Conservation (phyloP, 2,797 vertebrate species). For the Phrynocephalus vlangalii region DNA sequence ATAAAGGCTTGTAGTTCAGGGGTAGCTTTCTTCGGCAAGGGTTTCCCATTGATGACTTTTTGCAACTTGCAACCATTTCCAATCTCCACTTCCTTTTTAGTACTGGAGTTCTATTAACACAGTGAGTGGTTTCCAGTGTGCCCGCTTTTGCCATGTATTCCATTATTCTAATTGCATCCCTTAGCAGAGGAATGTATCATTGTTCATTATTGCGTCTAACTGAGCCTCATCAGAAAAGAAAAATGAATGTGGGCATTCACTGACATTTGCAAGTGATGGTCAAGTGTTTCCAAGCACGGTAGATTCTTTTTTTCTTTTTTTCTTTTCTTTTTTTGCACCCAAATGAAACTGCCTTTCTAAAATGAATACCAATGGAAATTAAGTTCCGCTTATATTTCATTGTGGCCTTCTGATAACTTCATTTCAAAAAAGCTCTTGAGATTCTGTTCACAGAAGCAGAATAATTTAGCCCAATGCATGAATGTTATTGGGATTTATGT, state of each 20-base stretch:
- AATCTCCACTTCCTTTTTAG: background rate
- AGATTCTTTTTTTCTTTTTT: background rate
- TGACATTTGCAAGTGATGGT: constrained; percentile 39
- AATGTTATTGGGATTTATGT: background rate
- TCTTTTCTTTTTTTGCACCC: background rate
- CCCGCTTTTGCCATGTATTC: constrained; percentile 15
- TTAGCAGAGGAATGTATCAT: constrained; percentile 2
- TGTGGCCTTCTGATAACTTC: background rate
- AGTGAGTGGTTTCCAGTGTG: constrained; percentile 20
- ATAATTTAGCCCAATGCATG: background rate
- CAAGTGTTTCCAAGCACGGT: constrained; percentile 23
- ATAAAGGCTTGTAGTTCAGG: background rate
- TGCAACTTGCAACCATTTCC: constrained; percentile 1
- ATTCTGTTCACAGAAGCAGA: background rate
- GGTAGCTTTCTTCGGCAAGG: background rate
- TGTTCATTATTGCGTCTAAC: constrained; percentile 12
- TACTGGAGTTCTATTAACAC: background rate
- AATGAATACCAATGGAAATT: constrained; percentile 23
- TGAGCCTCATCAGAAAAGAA: constrained; percentile 22
- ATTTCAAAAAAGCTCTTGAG: background rate
- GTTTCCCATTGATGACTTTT: background rate
- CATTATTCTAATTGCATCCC: constrained; percentile 19
- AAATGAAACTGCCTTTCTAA: constrained; percentile 26
- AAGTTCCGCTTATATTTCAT: constrained; percentile 18
- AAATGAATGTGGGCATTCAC: constrained; percentile 27